Conservation (phyloP, 1,140 invertebrate species). For the Nasonia longicornis region DNA sequence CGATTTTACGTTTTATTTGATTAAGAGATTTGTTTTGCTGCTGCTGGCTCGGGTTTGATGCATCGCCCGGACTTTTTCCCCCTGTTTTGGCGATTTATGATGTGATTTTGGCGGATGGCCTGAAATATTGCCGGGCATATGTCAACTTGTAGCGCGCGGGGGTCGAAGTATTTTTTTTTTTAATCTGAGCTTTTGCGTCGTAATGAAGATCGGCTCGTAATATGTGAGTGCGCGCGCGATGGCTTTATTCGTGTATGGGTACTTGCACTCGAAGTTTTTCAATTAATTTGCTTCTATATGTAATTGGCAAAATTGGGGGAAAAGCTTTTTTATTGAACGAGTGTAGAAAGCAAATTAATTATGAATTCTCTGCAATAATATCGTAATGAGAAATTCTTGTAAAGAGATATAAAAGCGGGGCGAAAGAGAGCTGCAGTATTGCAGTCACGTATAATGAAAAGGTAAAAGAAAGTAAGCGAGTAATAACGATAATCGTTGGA, state of each 20-base stretch:
- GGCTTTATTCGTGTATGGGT: neutral
- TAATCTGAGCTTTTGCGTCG: neutral
- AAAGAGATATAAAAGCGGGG: neutral
- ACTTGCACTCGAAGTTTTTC: too few relatives aligned
- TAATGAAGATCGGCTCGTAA: neutral
- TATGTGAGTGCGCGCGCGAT: too few relatives aligned
- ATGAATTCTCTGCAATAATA: too few relatives aligned
- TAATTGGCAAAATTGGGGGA: too few relatives aligned
- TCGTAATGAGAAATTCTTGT: too few relatives aligned
- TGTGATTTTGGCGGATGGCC: neutral
- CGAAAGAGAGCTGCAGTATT: neutral
- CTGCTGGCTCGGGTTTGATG: neutral
- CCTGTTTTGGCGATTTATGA: neutral
- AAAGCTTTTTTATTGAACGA: too few relatives aligned
- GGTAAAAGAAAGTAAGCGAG: neutral
- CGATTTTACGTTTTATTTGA: constrained; percentile 12
- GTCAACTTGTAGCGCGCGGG: neutral
- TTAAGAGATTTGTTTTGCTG: constrained; percentile 1
- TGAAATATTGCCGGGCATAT: constrained; percentile 6
- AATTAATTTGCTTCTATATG: too few relatives aligned
- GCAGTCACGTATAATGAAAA: neutral
- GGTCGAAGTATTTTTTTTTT: neutral
- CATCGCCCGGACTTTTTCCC: neutral
- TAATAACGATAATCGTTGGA: neutral
- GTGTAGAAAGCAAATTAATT: too few relatives aligned